These are phyloP conservation scores for Candidula unifasciata DNA, from an alignment of 2,888 invertebrate species.

Conservation along the genomic window DNA sequence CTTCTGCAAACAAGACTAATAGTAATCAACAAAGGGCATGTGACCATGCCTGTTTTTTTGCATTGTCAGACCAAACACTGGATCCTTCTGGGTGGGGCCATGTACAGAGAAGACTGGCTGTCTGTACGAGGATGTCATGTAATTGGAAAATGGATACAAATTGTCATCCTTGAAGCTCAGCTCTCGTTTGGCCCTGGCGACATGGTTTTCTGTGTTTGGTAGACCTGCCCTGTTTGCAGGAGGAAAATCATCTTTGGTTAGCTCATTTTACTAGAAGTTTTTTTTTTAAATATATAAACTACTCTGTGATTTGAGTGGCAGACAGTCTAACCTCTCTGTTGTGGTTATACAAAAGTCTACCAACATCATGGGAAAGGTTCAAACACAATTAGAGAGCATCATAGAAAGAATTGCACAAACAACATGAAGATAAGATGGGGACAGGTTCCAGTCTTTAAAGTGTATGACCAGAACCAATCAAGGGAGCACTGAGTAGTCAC, in stretches of 20 bases:
- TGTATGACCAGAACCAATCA: too few relatives aligned
- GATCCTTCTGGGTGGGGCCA: slow-evolving; percentile 74
- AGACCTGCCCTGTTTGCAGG: slow-evolving; percentile 58
- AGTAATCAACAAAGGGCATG: slow-evolving; percentile 76
- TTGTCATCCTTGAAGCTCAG: slow-evolving; percentile 69
- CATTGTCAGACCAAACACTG: slow-evolving; percentile 74
- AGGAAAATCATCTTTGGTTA: neutral
- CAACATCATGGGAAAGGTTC: too few relatives aligned
- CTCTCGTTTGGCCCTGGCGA: slow-evolving; percentile 73
- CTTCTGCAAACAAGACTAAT: slow-evolving; percentile 58
- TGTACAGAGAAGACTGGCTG: slow-evolving; percentile 75
- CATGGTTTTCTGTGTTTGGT: slow-evolving; percentile 70
- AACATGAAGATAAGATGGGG: too few relatives aligned
- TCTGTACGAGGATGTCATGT: slow-evolving; percentile 76
- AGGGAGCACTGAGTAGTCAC: too few relatives aligned
- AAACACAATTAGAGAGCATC: too few relatives aligned
- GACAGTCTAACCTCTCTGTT: neutral
- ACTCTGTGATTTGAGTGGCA: neutral
- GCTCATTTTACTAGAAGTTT: neutral
- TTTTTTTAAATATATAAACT: too few relatives aligned
- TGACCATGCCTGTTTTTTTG: slow-evolving; percentile 76
- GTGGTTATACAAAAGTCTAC: neutral
- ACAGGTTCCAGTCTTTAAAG: too few relatives aligned
- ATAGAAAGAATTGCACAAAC: too few relatives aligned
- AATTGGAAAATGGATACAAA: slow-evolving; percentile 74